Base-by-base conservation (phyloP, 2,888 invertebrate species). In the Chorisops tibialis region DNA sequence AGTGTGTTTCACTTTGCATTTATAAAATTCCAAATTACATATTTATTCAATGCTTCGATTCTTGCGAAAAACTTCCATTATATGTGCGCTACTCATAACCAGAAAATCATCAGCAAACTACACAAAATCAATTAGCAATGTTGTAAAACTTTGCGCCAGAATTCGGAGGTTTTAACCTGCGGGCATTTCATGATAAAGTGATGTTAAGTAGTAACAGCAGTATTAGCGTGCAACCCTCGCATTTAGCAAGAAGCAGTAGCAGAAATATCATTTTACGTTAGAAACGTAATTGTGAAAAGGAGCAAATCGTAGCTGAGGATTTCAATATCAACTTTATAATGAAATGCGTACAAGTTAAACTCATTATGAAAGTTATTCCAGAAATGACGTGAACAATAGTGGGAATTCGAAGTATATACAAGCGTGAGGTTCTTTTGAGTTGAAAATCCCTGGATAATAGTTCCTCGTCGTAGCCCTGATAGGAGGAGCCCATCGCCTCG, bases 311-410 rank as follows among this genome's bases (percentile, higher is more conserved):
- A 30, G 30, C 30, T 5, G 2, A 30, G 30, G 30, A 30, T 30
- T 30, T 30, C 7, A 7, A 30, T 2, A 30, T 30, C 30, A 54
- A 39, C 12, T 54, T 54, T 41, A 24, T 43, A 54, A 39, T 54
- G 43, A 43, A 54, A 43, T 54, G 54, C 54, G 54, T 41, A 41
- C 43, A 54, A 54, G 54, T 54, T 54, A 54, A 54, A 54, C 54
- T 54, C 54, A 54, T 54, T 41, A 43, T 12, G 41, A 22, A 54
- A 54, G 54, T 54, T 54, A 54, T 54, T 54, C 41, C 54, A 14
- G 43, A 54, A 54, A 54, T 54, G 54, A 54, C 54, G 24, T 54
- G 54, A 24, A 54, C 54, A 54, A 54, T 41, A 19, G 54, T 54
- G 41, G 18, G 6, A 39, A 41, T 21, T 41, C 14, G 3, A n/a